phyloP scores from a whole-genome alignment of 2,888 invertebrate species.

The Polydrusus pterygomalis region DNA sequence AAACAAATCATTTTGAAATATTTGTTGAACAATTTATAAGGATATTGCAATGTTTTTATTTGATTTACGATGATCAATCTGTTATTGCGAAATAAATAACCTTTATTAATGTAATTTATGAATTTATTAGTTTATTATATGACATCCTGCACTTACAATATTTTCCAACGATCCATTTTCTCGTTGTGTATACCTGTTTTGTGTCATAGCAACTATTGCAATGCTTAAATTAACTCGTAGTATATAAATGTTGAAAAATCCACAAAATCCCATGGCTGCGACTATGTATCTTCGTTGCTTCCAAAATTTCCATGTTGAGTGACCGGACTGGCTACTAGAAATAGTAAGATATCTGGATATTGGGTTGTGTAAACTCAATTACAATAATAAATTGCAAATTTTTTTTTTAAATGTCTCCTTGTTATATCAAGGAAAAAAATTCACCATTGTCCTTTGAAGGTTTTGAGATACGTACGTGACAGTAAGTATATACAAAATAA shows the following conservation, averaged over 20 bases:
- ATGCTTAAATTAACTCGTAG: slow-evolving; percentile 90
- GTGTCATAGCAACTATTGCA: slow-evolving; percentile 93
- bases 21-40: too few species aligned
- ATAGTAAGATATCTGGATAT: too few species aligned
- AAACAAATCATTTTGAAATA: not conserved
- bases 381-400: too few species aligned
- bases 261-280: slow-evolving; percentile 83
- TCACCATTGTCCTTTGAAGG: too few species aligned
- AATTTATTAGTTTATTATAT: not conserved
- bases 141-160: slow-evolving; percentile 35
- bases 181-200: slow-evolving; percentile 76
- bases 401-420: too few species aligned
- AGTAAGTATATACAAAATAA: too few species aligned
- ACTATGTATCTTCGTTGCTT: slow-evolving; percentile 81
- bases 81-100: not conserved
- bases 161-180: slow-evolving; percentile 74
- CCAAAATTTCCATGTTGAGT: slow-evolving; percentile 78
- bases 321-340: slow-evolving; percentile 1
- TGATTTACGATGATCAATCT: too few species aligned
- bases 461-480: too few species aligned
- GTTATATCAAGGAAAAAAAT: too few species aligned
- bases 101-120: not conserved
- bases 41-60: too few species aligned
- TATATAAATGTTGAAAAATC: slow-evolving; percentile 86
- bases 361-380: too few species aligned